Evolutionary conservation across 2,888 invertebrate genomes (phyloP), one percentile per base, ranked within the genome.

Genomic region (Dorcus parallelipipedus): DNA sequence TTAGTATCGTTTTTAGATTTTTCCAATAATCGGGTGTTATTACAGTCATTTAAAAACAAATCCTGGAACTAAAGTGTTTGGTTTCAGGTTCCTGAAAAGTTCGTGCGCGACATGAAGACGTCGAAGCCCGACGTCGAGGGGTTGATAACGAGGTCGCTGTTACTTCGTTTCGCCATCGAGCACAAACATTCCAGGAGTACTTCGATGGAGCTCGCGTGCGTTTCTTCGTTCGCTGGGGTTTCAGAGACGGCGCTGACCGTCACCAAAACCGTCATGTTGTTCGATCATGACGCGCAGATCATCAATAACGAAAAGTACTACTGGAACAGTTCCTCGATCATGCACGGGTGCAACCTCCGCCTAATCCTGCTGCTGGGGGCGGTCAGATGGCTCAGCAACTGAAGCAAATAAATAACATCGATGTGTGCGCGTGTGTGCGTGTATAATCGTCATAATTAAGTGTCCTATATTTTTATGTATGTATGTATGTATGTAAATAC

Each of bases 271-370:
- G 49, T 58, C 3, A 49, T 49, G n/a, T 47, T 58, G 38, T 54
- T 58, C 54, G 49, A 53, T 26, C 58, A 49, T 4, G 54, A 58
- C 26, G 26, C 52, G 1, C 58, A 53, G n/a, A 45, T 53, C 17
- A 54, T 58, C 53, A 58, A 58, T 38, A 58, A 58, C 39, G 53
- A 58, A 38, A 58, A 58, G 49, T 54, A 49, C 26, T 58, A 23
- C 23, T 58, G 58, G 58, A 49, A 58, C 38, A 54, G 54, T 49
- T 58, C 58, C 23, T 40, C 53, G 23, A 41, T 42, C 40, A 7
- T 41, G 17, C 39, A 49, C 38, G 45, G 14, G 14, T 58, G 38
- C 38, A 49, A 54, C 49, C 38, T 50, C 10, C 26, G 7, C 40
- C 42, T 58, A 49, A 49, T 58, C 38, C 43, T 54, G 40, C 43